phyloP scores from a whole-genome alignment of 2,113 vertebrate species.

The Garra rufa region DNA sequence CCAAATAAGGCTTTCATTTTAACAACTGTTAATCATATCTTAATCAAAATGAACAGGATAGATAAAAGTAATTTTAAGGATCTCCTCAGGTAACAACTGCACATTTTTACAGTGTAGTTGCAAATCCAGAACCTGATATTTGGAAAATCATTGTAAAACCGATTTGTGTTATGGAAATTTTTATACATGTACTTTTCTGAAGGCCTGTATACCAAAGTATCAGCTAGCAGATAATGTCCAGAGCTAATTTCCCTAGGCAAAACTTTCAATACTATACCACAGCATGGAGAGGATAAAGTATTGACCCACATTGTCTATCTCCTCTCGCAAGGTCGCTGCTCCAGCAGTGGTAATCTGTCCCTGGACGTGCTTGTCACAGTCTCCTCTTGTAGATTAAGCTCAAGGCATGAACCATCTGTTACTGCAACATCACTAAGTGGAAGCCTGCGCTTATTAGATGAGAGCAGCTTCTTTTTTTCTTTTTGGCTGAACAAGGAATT shows the following conservation, averaged over 20 bases:
- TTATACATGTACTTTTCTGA: neutral
- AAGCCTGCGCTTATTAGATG: neutral
- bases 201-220: neutral
- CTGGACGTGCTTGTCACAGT: slow-evolving; percentile 24
- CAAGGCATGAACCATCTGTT: slow-evolving; percentile 35
- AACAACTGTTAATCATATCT: neutral
- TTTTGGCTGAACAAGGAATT: neutral
- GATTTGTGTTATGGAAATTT: neutral
- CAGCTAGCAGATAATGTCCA: neutral
- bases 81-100: neutral
- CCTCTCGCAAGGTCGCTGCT: slow-evolving; percentile 42
- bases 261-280: neutral
- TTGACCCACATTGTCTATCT: slow-evolving; percentile 33
- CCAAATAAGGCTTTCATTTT: neutral
- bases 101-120: neutral
- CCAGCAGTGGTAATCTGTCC: slow-evolving; percentile 51
- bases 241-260: slow-evolving; percentile 3
- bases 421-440: slow-evolving; percentile 16
- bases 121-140: neutral
- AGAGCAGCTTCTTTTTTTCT: neutral
- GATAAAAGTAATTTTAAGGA: neutral
- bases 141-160: neutral
- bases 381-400: slow-evolving; percentile 33
- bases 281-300: slow-evolving; percentile 15
- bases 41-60: neutral